Evolutionary conservation across 1,140 invertebrate species (phyloP).

Genomic region (Stegodyphus mimosarum): DNA sequence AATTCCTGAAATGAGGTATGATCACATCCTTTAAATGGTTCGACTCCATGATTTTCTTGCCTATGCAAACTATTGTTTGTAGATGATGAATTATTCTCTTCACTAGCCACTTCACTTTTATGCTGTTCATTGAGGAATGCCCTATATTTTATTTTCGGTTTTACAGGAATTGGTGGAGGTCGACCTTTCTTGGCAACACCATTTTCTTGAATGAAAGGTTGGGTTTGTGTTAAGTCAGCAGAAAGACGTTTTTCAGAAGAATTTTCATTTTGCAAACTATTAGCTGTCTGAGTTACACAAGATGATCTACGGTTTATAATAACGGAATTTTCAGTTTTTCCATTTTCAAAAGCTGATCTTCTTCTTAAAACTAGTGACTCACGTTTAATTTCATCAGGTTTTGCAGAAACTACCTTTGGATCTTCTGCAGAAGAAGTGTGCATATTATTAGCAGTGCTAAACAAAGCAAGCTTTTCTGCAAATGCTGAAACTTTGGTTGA

Average conservation of each 20-base stretch:
- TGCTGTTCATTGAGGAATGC: not conserved
- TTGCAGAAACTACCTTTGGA: not conserved
- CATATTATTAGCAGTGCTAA: slow-evolving; percentile 27
- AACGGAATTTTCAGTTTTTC: slow-evolving; percentile 7
- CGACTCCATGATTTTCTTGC: too few relatives aligned
- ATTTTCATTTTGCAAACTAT: not conserved
- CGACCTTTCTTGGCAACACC: slow-evolving; percentile 26
- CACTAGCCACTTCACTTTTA: not conserved
- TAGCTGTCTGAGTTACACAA: slow-evolving; percentile 15
- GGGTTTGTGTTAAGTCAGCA: slow-evolving; percentile 19
- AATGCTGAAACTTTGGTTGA: slow-evolving; percentile 30
- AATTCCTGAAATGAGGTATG: too few relatives aligned
- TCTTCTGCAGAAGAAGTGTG: not conserved
- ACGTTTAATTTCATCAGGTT: not conserved
- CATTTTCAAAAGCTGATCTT: slow-evolving; percentile 49
- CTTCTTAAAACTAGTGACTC: slow-evolving; percentile 50
- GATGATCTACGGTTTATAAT: slow-evolving; percentile 34
- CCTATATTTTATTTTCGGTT: slow-evolving; percentile 44
- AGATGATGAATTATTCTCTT: not conserved
- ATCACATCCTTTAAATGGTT: too few relatives aligned
- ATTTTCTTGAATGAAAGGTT: slow-evolving; percentile 5
- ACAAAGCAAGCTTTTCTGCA: slow-evolving; percentile 54
- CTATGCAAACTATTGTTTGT: too few relatives aligned
- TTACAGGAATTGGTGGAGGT: slow-evolving; percentile 42
- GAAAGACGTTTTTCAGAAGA: slow-evolving; percentile 40